Evolutionary conservation across 2,797 vertebrate species (phyloP).

Genomic region (Loris lydekkerianus): DNA sequence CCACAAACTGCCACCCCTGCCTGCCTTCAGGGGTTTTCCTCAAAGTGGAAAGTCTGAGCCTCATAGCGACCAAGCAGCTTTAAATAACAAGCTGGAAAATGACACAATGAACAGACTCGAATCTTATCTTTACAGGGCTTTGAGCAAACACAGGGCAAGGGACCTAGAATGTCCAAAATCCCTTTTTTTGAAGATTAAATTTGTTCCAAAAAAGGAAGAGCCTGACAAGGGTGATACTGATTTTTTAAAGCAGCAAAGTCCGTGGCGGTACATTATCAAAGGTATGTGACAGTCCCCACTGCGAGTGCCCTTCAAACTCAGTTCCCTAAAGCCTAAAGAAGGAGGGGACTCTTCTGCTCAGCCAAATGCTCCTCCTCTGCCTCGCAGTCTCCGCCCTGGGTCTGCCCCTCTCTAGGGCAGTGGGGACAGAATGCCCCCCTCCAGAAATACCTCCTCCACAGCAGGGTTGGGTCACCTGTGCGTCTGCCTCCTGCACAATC

Average conservation of each 20-base stretch:
- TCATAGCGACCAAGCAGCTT: rapidly evolving
- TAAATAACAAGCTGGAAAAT: neutral
- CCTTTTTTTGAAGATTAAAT: neutral
- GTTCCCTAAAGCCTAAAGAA: neutral
- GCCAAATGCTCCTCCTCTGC: rapidly evolving
- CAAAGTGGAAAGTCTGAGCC: neutral
- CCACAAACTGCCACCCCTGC: rapidly evolving
- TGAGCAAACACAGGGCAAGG: too few relatives aligned
- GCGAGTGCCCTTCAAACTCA: neutral
- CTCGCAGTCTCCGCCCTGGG: too few relatives aligned
- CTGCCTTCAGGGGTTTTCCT: too few relatives aligned
- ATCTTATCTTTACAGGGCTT: rapidly evolving
- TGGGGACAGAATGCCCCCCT: too few relatives aligned
- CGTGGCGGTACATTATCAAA: neutral
- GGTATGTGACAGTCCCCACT: rapidly evolving
- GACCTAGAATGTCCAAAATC: rapidly evolving
- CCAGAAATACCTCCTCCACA: rapidly evolving
- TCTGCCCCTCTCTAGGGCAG: neutral
- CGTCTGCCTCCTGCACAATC: neutral
- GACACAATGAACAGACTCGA: too few relatives aligned
- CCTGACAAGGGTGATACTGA: rapidly evolving
- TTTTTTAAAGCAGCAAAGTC: neutral
- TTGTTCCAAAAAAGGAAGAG: rapidly evolving
- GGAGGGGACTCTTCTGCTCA: too few relatives aligned
- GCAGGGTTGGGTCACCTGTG: rapidly evolving